Evolutionary conservation across 2,113 vertebrate species (phyloP).

Genomic region (Lampris megalopsis): DNA sequence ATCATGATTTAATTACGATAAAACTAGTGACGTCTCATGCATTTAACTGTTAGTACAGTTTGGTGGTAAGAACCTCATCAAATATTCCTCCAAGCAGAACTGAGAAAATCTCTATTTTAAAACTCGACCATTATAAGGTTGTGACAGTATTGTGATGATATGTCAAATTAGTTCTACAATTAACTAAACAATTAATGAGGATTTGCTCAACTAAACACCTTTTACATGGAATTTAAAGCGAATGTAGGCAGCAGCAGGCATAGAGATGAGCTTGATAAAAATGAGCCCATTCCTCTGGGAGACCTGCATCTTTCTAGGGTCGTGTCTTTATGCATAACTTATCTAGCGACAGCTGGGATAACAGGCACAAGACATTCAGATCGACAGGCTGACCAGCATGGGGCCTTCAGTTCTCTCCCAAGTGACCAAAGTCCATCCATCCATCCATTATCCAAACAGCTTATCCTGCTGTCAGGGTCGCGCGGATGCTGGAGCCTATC

Average conservation of each 20-base stretch:
- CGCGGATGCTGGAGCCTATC: too few relatives aligned
- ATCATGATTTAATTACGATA: slow-evolving; percentile 31
- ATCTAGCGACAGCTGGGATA: slow-evolving; percentile 40
- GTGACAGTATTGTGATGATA: slow-evolving; percentile 39
- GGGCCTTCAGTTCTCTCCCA: slow-evolving; percentile 47
- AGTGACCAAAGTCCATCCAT: slow-evolving; percentile 34
- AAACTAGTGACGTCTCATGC: slow-evolving; percentile 9
- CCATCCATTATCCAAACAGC: too few relatives aligned
- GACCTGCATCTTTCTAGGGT: slow-evolving; percentile 22
- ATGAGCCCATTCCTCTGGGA: slow-evolving; percentile 38
- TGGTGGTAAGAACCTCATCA: slow-evolving; percentile 29
- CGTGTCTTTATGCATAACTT: slow-evolving; percentile 48
- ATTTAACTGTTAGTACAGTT: slow-evolving; percentile 24
- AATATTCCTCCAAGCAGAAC: slow-evolving; percentile 21
- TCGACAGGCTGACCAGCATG: slow-evolving; percentile 63
- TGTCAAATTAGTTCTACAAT: slow-evolving; percentile 50
- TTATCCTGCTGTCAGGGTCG: too few relatives aligned
- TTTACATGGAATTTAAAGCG: slow-evolving; percentile 34
- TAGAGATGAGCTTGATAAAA: slow-evolving; percentile 44
- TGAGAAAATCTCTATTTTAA: slow-evolving; percentile 51
- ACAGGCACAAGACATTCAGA: slow-evolving; percentile 56
- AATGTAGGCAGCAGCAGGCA: slow-evolving; percentile 22
- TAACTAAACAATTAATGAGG: slow-evolving; percentile 60
- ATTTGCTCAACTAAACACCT: slow-evolving; percentile 57
- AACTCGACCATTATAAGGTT: slow-evolving; percentile 30